Base-by-base conservation (phyloP, 2,113 vertebrate species). In the Thryonomys swinderianus region DNA sequence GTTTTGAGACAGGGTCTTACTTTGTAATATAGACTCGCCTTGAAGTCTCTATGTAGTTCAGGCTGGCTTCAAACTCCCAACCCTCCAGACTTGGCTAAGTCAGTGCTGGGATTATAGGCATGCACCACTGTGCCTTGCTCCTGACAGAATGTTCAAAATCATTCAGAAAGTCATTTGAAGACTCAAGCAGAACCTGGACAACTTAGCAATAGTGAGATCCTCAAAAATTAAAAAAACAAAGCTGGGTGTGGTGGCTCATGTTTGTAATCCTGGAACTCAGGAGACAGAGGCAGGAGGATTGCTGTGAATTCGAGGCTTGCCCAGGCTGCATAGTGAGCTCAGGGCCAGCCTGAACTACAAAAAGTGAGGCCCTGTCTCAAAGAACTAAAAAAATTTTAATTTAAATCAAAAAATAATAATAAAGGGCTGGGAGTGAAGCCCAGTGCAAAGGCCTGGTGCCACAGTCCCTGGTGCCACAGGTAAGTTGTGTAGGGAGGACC, bases 71-170 rank as follows among this genome's bases (percentile, higher is more conserved):
- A 14, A 76, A 76, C 42, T 76, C 42, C 30, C 45, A 32, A 8
- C 4, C 7, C 30, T 30, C 45, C 74, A 51, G 45, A 17, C 45
- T 51, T 42, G 18, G 74, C 74, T 45, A 51, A 27, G 10, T 27
- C 30, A 78, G 30, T 34, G 45, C 45, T 34, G 30, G 45, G 45
- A 78, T 34, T 10, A 51, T 4, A 34, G 42, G 30, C 45, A 18
- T 18, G 17, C 17, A 30, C 42, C 74, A 18, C 30, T 27, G 45
- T 78, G 4, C 27, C 74, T 51, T 7, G 45, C 7, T 51, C 30
- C 67, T 78, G 82, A 40, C 3, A 61, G 57, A 88, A 74, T 55
- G 96, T 96, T 92, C 87, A 79, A 76, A 93, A 95, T 42, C 21
- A 69, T n/a, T 55, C 32, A 95, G n/a, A 84, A 96, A 95, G 57